Base-by-base conservation (phyloP, 2,888 invertebrate genomes). In the Trichacis sp. region DNA sequence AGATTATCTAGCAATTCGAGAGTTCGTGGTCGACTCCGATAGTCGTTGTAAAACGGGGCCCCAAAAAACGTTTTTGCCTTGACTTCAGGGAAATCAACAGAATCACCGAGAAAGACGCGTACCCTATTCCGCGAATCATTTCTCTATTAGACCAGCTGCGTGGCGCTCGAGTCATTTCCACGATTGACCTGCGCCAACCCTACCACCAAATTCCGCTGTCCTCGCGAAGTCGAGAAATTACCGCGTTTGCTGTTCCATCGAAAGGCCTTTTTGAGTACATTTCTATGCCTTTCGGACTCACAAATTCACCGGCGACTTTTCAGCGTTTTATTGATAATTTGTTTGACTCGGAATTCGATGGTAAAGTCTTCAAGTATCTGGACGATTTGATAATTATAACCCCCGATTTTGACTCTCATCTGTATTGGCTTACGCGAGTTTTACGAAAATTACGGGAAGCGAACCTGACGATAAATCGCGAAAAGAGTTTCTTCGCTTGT, bases 201-300 rank as follows among this genome's bases (percentile, higher is more conserved):
- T 75, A 72, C 11, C 59, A 55, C 9, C 73, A 77, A 38, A 53
- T 73, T 0, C 58, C 54, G 1, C 17, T 74, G 3, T 49, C 61
- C 0, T 19, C 48, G 2, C 20, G 19, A 1, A 65, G 67, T 12
- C 18, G 50, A 2, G 51, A 65, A 4, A 64, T 73, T 3, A 72
- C 74, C 0, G 73, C 73, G 0, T 75, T 74, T 45, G 66, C 68
- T 0, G 72, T 73, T 0, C 71, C 69, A 0, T 66, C 68, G 1
- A 50, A 46, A 8, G 73, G 72, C 3, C 42, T 72, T 2, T 74
- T 65, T n/a, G 69, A 74, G 5, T 76, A 71, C 18, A 58, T 45
- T 0, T 43, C 61, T 0, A 59, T 64, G 59, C 66, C 69, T 0
- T 56, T 53, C 18, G 69, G 65, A 1, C 40, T 72, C 2, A 46